Conservation (phyloP, 2,113 vertebrate species). For the Poeciliopsis retropinna region DNA sequence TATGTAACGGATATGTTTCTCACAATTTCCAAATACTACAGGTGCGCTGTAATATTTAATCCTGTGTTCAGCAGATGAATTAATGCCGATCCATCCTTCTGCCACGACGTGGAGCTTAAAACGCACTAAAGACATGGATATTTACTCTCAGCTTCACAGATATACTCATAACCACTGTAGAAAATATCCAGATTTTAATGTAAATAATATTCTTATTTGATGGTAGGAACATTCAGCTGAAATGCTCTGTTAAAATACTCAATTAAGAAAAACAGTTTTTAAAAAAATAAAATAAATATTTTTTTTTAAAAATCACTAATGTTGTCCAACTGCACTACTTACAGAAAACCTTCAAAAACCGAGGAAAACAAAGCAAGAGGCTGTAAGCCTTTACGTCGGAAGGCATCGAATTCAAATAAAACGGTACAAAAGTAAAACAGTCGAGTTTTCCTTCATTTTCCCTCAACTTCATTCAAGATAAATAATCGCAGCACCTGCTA, state of each 20-base stretch:
- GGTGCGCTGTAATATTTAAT: conserved; percentile 11
- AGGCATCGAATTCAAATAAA: background rate
- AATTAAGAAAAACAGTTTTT: background rate
- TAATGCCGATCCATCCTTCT: background rate
- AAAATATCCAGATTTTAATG: background rate
- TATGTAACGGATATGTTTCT: conserved; percentile 24
- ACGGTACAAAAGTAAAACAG: background rate
- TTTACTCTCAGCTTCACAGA: background rate
- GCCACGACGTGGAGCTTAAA: background rate
- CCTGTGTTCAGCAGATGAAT: background rate
- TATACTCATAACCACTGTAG: background rate
- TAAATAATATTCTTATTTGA: background rate
- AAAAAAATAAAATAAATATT: no score
- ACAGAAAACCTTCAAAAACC: background rate
- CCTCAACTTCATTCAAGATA: no score
- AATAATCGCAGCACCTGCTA: no score
- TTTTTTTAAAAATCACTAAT: background rate
- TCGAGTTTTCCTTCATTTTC: background rate
- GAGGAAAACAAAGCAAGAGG: background rate
- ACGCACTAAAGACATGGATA: background rate
- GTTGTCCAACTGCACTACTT: background rate
- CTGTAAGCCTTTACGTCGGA: background rate
- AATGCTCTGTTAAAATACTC: background rate
- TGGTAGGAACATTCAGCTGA: background rate
- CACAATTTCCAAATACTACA: conserved; percentile 4